Evolutionary conservation across 2,113 vertebrate species (phyloP).

Genomic region (Odobenus rosmarus): DNA sequence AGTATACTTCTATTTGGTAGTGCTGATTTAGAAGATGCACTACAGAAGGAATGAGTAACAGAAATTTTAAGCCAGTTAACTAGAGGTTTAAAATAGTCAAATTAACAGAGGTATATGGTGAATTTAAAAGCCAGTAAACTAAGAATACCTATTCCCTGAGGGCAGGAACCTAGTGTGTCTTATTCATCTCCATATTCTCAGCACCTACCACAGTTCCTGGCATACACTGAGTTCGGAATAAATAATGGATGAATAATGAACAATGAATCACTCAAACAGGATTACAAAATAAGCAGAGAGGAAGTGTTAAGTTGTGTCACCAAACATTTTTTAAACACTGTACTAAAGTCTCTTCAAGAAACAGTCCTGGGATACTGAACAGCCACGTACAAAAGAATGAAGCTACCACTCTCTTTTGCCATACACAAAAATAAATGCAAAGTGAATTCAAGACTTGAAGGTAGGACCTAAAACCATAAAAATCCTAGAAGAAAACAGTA

Average conservation of each 20-base stretch:
- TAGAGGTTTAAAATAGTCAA: background rate
- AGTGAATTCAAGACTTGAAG: background rate
- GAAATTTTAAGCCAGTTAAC: background rate
- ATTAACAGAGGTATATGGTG: background rate
- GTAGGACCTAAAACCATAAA: background rate
- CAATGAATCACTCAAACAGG: background rate
- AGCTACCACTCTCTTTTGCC: background rate
- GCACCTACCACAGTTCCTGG: background rate
- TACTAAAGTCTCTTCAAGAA: background rate
- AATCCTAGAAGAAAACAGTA: background rate
- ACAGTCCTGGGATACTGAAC: background rate
- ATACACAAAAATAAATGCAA: background rate
- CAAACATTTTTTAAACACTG: background rate
- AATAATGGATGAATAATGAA: background rate
- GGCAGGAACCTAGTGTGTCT: background rate
- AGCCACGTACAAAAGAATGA: background rate
- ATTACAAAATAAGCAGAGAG: slow-evolving; percentile 18
- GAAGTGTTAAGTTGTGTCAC: background rate
- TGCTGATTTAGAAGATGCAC: background rate
- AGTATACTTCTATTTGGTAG: background rate
- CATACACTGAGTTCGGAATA: background rate
- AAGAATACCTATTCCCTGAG: background rate
- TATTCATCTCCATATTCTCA: background rate
- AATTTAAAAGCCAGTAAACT: slow-evolving; percentile 11
- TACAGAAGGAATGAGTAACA: slow-evolving; percentile 14